Percentiles rank a stretch among this genome's conserved stretches.
Conservation (phyloP, 1,140 invertebrate species). For the Pararge aegeria region DNA sequence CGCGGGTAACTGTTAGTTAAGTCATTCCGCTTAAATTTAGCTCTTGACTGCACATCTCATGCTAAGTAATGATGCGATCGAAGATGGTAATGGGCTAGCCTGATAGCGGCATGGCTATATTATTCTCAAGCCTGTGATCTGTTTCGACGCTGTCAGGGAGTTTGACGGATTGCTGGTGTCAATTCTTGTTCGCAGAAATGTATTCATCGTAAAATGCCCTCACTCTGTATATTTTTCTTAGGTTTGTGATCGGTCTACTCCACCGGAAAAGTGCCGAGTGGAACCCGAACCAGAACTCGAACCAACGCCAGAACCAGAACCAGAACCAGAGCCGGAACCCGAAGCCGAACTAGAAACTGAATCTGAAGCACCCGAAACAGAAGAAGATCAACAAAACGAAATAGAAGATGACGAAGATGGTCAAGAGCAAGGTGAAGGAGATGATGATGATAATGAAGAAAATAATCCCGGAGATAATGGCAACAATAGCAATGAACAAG, state of each 20-base stretch:
- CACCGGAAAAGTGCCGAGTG: slow-evolving; percentile 45
- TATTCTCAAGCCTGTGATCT: too few relatives aligned
- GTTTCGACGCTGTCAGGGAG: too few relatives aligned
- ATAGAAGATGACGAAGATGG: slow-evolving; percentile 27
- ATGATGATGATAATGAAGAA: slow-evolving; percentile 24
- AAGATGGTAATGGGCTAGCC: too few relatives aligned
- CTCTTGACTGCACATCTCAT: too few relatives aligned
- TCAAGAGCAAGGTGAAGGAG: slow-evolving; percentile 25
- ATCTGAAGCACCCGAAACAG: slow-evolving; percentile 27
- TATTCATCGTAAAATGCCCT: too few relatives aligned
- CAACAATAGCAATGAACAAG: slow-evolving; percentile 32
- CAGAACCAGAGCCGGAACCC: slow-evolving; percentile 37
- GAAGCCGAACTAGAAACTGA: slow-evolving; percentile 45
- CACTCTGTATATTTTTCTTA: slow-evolving; percentile 22
- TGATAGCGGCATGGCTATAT: too few relatives aligned
- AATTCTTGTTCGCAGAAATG: too few relatives aligned
- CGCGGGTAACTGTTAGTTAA: too few relatives aligned
- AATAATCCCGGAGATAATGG: slow-evolving; percentile 22
- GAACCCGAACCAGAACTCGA: slow-evolving; percentile 40
- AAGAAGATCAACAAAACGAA: slow-evolving; percentile 23
- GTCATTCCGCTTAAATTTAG: too few relatives aligned
- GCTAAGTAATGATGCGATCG: too few relatives aligned
- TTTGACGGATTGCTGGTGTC: too few relatives aligned
- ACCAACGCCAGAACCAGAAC: slow-evolving; percentile 37
- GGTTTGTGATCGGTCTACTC: slow-evolving; percentile 58